A percentile compares a stretch with the other conserved stretches of the same genome.
phyloP scores from a whole-genome alignment of 1,140 invertebrate species.

The Heliothis subflexa region DNA sequence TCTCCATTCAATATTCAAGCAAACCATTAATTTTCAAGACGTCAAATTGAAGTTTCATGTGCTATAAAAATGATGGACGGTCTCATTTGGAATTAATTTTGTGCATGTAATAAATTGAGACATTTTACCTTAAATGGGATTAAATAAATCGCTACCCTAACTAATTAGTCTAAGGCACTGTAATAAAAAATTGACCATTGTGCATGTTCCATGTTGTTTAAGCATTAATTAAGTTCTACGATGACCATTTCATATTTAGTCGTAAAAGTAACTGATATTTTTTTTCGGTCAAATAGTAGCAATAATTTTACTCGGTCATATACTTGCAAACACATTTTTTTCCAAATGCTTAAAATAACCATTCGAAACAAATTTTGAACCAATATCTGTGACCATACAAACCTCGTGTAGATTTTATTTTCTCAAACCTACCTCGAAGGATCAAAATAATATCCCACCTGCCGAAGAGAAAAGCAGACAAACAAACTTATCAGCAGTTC shows the following conservation, averaged over 20 bases:
- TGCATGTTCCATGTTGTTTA: constrained; percentile 4
- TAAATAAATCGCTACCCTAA: too few relatives aligned
- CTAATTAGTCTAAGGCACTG: too few relatives aligned
- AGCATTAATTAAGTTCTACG: constrained; percentile 10
- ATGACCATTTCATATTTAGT: neutral
- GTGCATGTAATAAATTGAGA: constrained; percentile 12
- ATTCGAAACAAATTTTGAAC: too few relatives aligned
- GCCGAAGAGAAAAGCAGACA: constrained; percentile 1
- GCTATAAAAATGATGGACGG: constrained; percentile 48
- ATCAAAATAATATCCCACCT: neutral
- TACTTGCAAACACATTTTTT: too few relatives aligned
- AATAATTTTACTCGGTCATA: neutral
- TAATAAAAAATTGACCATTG: too few relatives aligned
- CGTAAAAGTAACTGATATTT: neutral
- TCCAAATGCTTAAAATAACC: too few relatives aligned
- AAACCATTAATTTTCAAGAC: constrained; percentile 1
- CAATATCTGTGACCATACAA: neutral
- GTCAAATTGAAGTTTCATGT: constrained; percentile 37
- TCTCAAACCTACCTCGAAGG: neutral
- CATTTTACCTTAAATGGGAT: neutral
- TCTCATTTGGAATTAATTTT: constrained; percentile 33
- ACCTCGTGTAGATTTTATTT: too few relatives aligned
- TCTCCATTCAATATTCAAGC: constrained; percentile 44
- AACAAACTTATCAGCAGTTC: constrained; percentile 12
- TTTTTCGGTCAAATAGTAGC: too few relatives aligned